Conservation (phyloP, 2,113 vertebrate species). For the Gracilinanus agilis region DNA sequence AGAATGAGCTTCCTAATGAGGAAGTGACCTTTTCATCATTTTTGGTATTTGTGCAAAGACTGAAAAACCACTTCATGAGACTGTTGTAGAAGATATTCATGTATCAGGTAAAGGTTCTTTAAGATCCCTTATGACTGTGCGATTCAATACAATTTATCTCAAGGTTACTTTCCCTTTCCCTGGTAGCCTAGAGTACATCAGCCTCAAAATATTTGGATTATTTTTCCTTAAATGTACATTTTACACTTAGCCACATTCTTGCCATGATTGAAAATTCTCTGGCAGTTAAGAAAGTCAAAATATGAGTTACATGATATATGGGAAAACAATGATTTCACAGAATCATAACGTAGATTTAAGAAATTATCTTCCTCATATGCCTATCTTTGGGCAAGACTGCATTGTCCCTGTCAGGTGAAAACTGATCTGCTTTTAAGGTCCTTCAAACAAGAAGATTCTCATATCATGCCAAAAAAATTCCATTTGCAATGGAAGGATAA, state of each 20-base stretch:
- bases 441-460: background rate
- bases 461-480: background rate
- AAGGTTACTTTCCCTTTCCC: background rate
- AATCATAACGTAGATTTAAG: background rate
- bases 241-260: background rate
- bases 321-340: background rate
- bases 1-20: background rate
- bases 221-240: background rate
- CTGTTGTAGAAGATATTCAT: background rate
- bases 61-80: background rate
- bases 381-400: background rate
- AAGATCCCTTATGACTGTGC: background rate
- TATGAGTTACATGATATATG: background rate
- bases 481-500: slow-evolving; percentile 34
- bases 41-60: background rate
- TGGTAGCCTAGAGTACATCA: background rate
- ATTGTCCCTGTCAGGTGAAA: background rate
- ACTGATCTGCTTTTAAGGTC: background rate
- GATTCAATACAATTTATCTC: background rate
- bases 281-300: background rate
- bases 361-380: background rate
- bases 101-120: background rate
- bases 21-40: background rate
- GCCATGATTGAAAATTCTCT: background rate
- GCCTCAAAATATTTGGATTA: background rate